phyloP scores from a whole-genome alignment of 2,113 vertebrate genomes.

The Pterophyllum scalare region DNA sequence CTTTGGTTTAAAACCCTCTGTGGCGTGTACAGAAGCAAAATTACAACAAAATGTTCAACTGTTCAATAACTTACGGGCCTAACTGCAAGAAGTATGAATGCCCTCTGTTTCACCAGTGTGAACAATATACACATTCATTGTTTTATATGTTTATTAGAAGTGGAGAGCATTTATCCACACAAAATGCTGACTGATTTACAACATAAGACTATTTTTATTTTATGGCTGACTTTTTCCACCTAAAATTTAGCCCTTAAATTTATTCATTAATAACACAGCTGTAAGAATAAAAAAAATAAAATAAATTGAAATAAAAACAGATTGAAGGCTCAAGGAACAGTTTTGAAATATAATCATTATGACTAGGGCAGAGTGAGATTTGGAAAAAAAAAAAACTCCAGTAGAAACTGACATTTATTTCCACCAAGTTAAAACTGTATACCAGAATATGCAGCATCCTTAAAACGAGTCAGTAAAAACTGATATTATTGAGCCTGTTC shows the following conservation, averaged over 20 bases:
- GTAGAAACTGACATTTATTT: no score
- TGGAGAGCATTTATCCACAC: not conserved
- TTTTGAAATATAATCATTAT: not conserved
- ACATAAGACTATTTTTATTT: not conserved
- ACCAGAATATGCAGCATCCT: not conserved
- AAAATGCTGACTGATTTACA: not conserved
- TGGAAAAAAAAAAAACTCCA: not conserved
- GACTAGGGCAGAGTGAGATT: not conserved
- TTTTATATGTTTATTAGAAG: not conserved
- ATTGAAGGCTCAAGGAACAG: not conserved
- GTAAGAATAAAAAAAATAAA: not conserved
- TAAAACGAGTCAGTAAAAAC: not conserved
- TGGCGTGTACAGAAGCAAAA: not conserved
- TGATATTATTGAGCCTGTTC: not conserved
- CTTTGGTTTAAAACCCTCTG: not conserved
- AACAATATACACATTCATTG: not conserved
- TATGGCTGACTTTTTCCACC: not conserved
- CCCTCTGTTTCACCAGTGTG: not conserved
- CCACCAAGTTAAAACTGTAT: not conserved
- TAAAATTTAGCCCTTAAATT: not conserved
- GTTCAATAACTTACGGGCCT: not conserved
- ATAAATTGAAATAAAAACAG: accelerated
- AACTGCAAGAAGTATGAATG: not conserved
- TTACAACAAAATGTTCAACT: not conserved
- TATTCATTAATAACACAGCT: not conserved